Conservation (phyloP, 2,888 invertebrate genomes). For the Hartigia nigra region DNA sequence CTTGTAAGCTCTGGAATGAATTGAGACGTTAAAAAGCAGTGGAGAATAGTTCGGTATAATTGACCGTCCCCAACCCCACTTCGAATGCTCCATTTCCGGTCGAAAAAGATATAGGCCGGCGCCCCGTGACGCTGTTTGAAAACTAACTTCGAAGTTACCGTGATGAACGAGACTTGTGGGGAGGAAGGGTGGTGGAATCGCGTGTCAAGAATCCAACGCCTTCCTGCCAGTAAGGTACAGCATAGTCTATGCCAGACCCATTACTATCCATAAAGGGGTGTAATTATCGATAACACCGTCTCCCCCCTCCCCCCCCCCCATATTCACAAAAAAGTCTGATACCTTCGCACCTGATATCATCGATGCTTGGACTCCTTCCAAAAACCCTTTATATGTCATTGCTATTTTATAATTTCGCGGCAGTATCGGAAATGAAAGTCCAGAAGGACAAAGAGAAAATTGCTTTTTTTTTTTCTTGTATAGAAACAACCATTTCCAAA, state of each 20-base stretch:
- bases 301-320: no score
- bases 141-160: slow-evolving; percentile 69
- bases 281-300: slow-evolving; percentile 52
- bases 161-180: slow-evolving; percentile 71
- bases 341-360: slow-evolving; percentile 21
- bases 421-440: not conserved
- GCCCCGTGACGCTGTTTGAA: slow-evolving; percentile 4
- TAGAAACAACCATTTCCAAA: not conserved
- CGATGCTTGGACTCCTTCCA: not conserved
- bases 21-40: not conserved
- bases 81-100: not conserved
- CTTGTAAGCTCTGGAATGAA: not conserved
- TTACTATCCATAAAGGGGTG: slow-evolving; percentile 44
- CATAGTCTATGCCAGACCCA: slow-evolving; percentile 33
- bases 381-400: not conserved
- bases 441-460: not conserved
- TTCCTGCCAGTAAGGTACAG: slow-evolving; percentile 27
- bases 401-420: slow-evolving; percentile 33
- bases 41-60: not conserved
- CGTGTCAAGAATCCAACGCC: slow-evolving; percentile 32
- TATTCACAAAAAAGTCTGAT: slow-evolving; percentile 11
- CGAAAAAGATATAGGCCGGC: not conserved
- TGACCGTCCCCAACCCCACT: not conserved
- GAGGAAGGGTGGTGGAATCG: slow-evolving; percentile 47
- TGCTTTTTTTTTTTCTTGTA: no score